A percentile compares a stretch with the other conserved stretches of the same genome.
Evolutionary conservation across 2,888 invertebrate species (phyloP).

Genomic region (Criorhina ranunculi): DNA sequence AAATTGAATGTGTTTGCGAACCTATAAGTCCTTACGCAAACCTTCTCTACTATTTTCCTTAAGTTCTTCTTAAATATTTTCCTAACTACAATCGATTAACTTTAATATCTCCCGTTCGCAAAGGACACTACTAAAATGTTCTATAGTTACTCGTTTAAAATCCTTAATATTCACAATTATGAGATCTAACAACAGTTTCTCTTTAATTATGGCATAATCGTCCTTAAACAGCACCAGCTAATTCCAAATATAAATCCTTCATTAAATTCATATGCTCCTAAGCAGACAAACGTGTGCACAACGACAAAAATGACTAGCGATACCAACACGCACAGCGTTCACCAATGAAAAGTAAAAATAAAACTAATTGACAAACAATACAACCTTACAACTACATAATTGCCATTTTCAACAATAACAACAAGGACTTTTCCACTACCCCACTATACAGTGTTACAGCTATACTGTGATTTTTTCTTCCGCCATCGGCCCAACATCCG

Average conservation of each 20-base stretch:
- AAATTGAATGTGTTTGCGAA: too few species aligned
- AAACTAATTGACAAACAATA: constrained; percentile 63
- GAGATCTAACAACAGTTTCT: constrained; percentile 10
- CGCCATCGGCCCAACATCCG: constrained; percentile 37
- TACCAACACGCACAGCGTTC: neutral
- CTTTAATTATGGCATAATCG: constrained; percentile 13
- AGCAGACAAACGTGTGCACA: neutral
- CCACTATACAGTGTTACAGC: neutral
- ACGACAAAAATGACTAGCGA: neutral
- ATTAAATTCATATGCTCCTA: constrained; percentile 24
- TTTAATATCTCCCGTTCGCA: too few species aligned
- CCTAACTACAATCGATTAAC: too few species aligned
- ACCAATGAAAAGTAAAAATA: constrained; percentile 45
- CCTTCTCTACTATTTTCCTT: too few species aligned
- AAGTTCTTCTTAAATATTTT: too few species aligned
- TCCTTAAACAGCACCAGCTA: constrained; percentile 13
- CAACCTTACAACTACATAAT: constrained; percentile 36
- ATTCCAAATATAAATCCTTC: constrained; percentile 26
- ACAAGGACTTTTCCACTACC: constrained; percentile 4
- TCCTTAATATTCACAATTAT: constrained; percentile 12
- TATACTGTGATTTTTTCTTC: constrained; percentile 35
- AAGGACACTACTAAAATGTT: too few species aligned
- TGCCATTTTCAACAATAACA: constrained; percentile 28
- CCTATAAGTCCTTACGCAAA: too few species aligned
- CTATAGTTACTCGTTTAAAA: neutral